Evolutionary conservation across 2,113 vertebrate genomes (phyloP).

Genomic region (Pluvianellus socialis): DNA sequence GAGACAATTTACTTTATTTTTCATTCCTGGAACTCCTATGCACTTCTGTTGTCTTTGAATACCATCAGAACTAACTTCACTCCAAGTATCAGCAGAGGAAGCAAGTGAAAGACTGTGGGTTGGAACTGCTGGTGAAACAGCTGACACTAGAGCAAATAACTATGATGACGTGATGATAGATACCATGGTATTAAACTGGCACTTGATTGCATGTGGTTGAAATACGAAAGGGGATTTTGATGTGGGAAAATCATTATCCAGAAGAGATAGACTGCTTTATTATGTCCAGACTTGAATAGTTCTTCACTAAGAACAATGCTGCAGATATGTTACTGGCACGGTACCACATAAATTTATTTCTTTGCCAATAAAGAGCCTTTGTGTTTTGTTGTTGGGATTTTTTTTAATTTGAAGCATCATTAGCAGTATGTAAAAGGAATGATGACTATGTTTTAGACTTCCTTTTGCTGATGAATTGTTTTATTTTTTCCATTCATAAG

Average conservation of each 20-base stretch:
- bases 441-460: neutral
- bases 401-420: neutral
- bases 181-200: neutral
- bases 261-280: neutral
- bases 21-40: neutral
- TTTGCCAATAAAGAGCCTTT: neutral
- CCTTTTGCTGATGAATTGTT: neutral
- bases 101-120: neutral
- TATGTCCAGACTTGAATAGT: neutral
- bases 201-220: neutral
- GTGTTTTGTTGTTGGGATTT: neutral
- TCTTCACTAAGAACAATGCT: neutral
- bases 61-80: neutral
- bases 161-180: neutral
- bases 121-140: neutral
- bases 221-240: neutral
- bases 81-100: neutral
- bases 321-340: neutral
- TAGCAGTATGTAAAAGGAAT: neutral
- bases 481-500: neutral
- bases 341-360: neutral
- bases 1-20: neutral
- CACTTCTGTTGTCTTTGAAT: neutral
- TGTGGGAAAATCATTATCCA: neutral
- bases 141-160: neutral